These are phyloP conservation scores for Zoanthus solanderi DNA, from an alignment of 92 coral and sea anemone genomes.

Conservation along the genomic window DNA sequence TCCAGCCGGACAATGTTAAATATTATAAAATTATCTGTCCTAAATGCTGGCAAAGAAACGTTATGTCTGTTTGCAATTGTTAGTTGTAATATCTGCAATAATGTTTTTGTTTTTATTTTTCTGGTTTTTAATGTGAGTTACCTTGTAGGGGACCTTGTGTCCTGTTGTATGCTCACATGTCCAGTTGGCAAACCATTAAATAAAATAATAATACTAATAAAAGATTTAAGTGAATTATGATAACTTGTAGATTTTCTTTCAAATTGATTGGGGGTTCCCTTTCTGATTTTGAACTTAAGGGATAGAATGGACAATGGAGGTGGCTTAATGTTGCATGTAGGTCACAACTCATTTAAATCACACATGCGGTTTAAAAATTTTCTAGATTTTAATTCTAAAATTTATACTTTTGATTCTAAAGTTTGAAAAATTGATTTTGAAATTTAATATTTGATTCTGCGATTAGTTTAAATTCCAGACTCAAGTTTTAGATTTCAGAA, in stretches of 20 bases:
- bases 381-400: not conserved
- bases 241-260: not conserved
- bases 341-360: slow-evolving; percentile 9
- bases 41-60: not conserved
- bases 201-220: slow-evolving; percentile 2
- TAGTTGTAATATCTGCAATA: not conserved
- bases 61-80: not conserved
- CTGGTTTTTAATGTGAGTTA: too few relatives aligned
- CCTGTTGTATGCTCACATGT: not conserved
- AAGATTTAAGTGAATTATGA: not conserved
- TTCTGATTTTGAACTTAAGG: not conserved
- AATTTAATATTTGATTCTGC: slow-evolving; percentile 4
- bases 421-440: slow-evolving; percentile 4
- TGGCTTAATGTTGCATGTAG: not conserved
- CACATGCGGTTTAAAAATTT: not conserved
- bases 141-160: too few relatives aligned
- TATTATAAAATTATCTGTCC: too few relatives aligned
- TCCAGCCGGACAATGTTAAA: too few relatives aligned
- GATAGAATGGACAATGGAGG: not conserved
- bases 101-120: too few relatives aligned
- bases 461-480: not conserved
- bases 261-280: not conserved
- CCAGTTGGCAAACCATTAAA: not conserved
- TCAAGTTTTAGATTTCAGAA: slow-evolving; percentile 5
- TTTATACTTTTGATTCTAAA: slow-evolving; percentile 3